Evolutionary conservation across 2,888 invertebrate genomes (phyloP), one percentile per base, ranked within the genome.

Genomic region (Drosophila borealis): DNA sequence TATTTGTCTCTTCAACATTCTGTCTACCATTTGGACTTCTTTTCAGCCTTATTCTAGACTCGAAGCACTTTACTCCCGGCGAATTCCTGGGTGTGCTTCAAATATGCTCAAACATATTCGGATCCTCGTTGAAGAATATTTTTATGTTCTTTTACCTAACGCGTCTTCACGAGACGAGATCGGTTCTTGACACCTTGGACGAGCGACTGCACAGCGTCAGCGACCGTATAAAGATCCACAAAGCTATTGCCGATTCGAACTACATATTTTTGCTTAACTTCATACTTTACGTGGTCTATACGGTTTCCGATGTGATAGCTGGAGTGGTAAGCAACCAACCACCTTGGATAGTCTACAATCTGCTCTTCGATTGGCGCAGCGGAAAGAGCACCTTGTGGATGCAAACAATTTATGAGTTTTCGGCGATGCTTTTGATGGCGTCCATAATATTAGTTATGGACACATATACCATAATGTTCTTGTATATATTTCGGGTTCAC

Each of bases 291-390:
- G 34, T 62, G 1, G 41, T 49, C 25, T 81, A 50, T 19, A 36
- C 44, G 0, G 14, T 54, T 0, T 64, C 73, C 0, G 53, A 61
- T 0, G 59, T 73, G 4, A 10, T 75, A 1, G 50, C 54, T 2
- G 59, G 64, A 0, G 19, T 66, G 0, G 2, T 65, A 0, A 67
- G 42, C 21, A 57, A 61, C 0, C 60, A 42, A 6, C 74, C 81
- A 1, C 77, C 77, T 0, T 79, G 61, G 63, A 34, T 56, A 1
- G 51, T 78, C 0, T 80, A 75, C 29, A 75, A 70, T 49, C 72
- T 74, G 0, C 25, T 81, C 3, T 19, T 77, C 9, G 68, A 81
- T 17, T 80, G 81, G 77, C 65, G 62, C 11, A n/a, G 54, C 2
- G 66, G 70, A 4, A 0, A 37, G 0, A 25, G 37, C 8, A 14